Percentiles rank a stretch among this genome's conserved stretches.
Conservation (phyloP, 2,888 invertebrate species). For the Pimpla rufipes region DNA sequence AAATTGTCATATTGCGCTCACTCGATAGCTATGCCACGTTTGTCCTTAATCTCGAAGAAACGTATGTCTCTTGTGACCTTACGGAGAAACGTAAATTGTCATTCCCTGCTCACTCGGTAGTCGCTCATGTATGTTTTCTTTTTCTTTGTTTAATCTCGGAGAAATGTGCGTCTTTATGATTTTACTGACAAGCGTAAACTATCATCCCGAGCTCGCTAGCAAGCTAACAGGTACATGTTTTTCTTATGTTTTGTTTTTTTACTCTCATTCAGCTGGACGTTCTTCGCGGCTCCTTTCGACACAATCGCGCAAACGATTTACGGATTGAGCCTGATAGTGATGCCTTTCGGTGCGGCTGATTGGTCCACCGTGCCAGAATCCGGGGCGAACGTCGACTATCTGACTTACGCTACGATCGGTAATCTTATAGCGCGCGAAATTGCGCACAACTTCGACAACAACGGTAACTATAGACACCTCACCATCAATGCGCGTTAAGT, state of each 20-base stretch:
- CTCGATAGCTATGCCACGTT: too few species aligned
- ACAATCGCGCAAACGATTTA: slow-evolving; percentile 72
- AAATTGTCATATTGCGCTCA: too few species aligned
- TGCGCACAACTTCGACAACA: slow-evolving; percentile 77
- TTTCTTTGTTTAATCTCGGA: too few species aligned
- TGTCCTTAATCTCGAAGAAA: too few species aligned
- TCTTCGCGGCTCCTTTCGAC: slow-evolving; percentile 76
- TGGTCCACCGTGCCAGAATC: slow-evolving; percentile 64
- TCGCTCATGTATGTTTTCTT: too few species aligned
- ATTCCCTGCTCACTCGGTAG: too few species aligned
- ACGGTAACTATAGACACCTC: slow-evolving; percentile 72
- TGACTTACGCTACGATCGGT: slow-evolving; percentile 76
- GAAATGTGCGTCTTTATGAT: slow-evolving; percentile 73
- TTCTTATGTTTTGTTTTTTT: background rate
- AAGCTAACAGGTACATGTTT: too few species aligned
- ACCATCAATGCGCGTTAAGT: slow-evolving; percentile 4
- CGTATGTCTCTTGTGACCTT: too few species aligned
- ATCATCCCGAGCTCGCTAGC: too few species aligned
- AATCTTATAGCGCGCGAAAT: slow-evolving; percentile 78
- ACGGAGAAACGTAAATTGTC: too few species aligned
- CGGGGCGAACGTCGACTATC: slow-evolving; percentile 69
- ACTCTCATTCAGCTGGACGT: slow-evolving; percentile 74
- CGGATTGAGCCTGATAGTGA: slow-evolving; percentile 72
- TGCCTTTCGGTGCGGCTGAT: slow-evolving; percentile 78
- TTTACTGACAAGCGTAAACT: slow-evolving; percentile 48